These are phyloP conservation scores for Erythrolamprus reginae DNA, from an alignment of 2,113 vertebrate species.

Conservation along the genomic window DNA sequence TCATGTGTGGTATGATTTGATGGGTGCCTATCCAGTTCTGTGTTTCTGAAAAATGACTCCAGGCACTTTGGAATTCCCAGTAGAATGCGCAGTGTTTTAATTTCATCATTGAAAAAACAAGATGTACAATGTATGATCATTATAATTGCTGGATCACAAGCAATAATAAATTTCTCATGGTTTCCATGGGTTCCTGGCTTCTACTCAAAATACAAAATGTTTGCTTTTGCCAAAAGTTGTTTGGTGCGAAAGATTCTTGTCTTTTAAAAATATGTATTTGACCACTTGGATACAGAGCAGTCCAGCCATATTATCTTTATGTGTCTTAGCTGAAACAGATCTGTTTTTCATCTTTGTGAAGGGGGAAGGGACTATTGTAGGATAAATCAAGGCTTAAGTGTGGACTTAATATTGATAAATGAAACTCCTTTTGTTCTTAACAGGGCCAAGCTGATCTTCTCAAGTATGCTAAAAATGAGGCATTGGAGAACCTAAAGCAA, in stretches of 20 bases:
- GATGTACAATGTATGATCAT: not conserved
- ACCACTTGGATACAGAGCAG: not conserved
- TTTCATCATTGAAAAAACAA: not conserved
- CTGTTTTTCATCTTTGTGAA: not conserved
- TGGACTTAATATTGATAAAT: not conserved
- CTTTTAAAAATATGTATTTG: constrained; percentile 8
- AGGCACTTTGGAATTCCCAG: not conserved
- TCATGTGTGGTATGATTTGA: not conserved
- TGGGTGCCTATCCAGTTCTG: not conserved
- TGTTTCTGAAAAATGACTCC: not conserved
- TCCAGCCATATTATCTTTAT: not conserved
- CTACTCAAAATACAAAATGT: not conserved
- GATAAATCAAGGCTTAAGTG: not conserved
- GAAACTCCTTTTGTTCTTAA: constrained; percentile 27
- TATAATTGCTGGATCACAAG: not conserved
- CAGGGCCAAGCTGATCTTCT: constrained; percentile 95
- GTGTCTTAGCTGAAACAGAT: not conserved
- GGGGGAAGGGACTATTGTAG: fast-evolving
- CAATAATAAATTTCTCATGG: not conserved
- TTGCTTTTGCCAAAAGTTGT: constrained; percentile 2
- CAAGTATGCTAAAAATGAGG: constrained; percentile 90
- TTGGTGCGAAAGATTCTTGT: constrained; percentile 8
- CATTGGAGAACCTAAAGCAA: constrained; percentile 93
- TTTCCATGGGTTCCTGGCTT: not conserved
- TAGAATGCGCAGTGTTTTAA: not conserved